phyloP scores from a whole-genome alignment of 2,113 vertebrate genomes.

The Erythrolamprus reginae region DNA sequence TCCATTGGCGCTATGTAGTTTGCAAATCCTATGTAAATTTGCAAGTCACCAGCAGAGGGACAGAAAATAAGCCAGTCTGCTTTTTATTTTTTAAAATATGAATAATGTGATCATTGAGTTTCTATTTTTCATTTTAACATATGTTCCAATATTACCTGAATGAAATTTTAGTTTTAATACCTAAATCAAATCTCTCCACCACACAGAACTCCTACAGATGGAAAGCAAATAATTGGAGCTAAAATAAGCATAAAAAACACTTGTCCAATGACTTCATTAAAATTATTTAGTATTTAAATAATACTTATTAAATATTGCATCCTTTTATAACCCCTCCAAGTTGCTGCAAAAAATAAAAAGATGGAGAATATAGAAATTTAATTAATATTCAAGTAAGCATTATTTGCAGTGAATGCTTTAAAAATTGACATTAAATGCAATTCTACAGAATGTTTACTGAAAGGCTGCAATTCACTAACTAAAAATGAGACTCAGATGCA shows the following conservation, averaged over 20 bases:
- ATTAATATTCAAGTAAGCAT: not conserved
- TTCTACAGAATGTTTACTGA: not conserved
- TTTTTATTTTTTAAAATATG: not conserved
- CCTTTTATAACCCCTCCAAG: too few species aligned
- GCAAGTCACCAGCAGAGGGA: not conserved
- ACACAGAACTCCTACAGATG: not conserved
- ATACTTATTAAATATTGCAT: too few species aligned
- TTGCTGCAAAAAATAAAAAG: too few species aligned
- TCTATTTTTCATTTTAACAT: not conserved
- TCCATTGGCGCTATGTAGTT: not conserved
- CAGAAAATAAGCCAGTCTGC: not conserved
- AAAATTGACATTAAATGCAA: not conserved
- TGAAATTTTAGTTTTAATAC: not conserved
- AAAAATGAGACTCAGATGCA: not conserved
- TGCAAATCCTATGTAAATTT: not conserved
- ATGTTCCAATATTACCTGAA: not conserved
- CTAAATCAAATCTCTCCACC: not conserved
- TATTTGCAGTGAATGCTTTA: not conserved
- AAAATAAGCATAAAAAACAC: not conserved
- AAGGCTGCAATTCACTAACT: not conserved
- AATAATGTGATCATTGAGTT: not conserved
- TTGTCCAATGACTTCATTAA: not conserved
- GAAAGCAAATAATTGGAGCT: not conserved
- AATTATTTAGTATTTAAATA: not conserved
- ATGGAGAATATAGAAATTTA: too few species aligned